Conservation (phyloP, 2,888 invertebrate species). For the Campoplex nolae region DNA sequence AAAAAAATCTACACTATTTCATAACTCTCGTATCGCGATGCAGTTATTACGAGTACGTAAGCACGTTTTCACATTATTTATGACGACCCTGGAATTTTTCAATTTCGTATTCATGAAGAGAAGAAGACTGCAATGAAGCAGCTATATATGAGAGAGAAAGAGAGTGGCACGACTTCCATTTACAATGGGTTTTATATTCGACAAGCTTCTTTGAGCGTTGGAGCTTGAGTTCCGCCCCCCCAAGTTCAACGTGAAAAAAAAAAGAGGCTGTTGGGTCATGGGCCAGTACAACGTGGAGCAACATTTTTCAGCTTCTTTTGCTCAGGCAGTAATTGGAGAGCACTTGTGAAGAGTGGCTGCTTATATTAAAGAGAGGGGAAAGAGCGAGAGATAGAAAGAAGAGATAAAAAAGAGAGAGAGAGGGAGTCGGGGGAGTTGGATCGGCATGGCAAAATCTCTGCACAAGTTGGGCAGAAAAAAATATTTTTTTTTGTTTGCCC, state of each 20-base stretch:
- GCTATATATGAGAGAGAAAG: background rate
- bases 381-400: slow-evolving; percentile 18
- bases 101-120: slow-evolving; percentile 21
- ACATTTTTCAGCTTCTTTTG: slow-evolving; percentile 53
- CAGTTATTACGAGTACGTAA: slow-evolving; percentile 9
- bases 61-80: background rate
- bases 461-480: slow-evolving; percentile 39
- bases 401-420: slow-evolving; percentile 18
- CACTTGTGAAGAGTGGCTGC: slow-evolving; percentile 69
- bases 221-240: slow-evolving; percentile 20
- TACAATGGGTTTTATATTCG: slow-evolving; percentile 49
- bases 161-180: background rate
- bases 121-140: background rate
- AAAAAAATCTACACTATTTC: background rate
- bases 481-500: slow-evolving; percentile 7
- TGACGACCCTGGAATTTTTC: background rate
- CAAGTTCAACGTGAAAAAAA: slow-evolving; percentile 32
- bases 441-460: slow-evolving; percentile 42
- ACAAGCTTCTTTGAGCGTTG: slow-evolving; percentile 46
- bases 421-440: background rate
- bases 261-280: slow-evolving; percentile 48
- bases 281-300: slow-evolving; percentile 32
- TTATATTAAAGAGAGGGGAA: slow-evolving; percentile 62
- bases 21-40: background rate
- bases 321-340: slow-evolving; percentile 70